A percentile compares a stretch with the other conserved stretches of the same genome.
Evolutionary conservation across 2,113 vertebrate species (phyloP).

Genomic region (Sporophila hypoxantha): DNA sequence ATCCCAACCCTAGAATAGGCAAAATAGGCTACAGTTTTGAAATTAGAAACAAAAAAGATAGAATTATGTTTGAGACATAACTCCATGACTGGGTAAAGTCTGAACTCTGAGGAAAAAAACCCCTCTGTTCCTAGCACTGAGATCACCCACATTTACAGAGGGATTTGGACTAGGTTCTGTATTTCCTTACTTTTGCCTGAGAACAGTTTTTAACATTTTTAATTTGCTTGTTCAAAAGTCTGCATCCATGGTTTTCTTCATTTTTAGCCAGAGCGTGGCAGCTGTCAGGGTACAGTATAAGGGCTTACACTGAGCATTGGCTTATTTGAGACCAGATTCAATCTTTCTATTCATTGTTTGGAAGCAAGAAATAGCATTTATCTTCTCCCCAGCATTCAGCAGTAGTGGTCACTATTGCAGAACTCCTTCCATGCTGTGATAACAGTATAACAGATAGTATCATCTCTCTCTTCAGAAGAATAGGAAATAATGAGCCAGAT

Average conservation of each 20-base stretch:
- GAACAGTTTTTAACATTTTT: not conserved
- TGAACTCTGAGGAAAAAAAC: not conserved
- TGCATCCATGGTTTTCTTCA: not conserved
- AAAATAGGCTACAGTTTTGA: not conserved
- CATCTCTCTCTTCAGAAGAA: constrained; percentile 29
- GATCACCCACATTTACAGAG: not conserved
- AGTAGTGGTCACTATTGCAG: constrained; percentile 18
- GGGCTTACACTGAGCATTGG: not conserved
- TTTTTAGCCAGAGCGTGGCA: not conserved
- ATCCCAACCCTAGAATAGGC: not conserved
- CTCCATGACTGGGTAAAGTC: not conserved
- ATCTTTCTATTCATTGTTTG: not conserved
- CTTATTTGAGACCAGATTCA: not conserved
- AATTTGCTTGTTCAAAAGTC: not conserved
- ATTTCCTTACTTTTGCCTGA: not conserved
- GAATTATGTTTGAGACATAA: not conserved
- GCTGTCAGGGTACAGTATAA: not conserved
- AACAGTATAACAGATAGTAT: constrained; percentile 15
- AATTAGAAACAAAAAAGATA: not conserved
- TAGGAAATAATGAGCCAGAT: constrained; percentile 34
- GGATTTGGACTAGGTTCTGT: not conserved
- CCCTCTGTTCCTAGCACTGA: not conserved
- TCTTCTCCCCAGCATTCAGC: not conserved
- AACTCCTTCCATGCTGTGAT: constrained; percentile 14
- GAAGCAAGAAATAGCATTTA: not conserved